phyloP scores from a whole-genome alignment of 2,888 invertebrate genomes.

The Atrina japonica region DNA sequence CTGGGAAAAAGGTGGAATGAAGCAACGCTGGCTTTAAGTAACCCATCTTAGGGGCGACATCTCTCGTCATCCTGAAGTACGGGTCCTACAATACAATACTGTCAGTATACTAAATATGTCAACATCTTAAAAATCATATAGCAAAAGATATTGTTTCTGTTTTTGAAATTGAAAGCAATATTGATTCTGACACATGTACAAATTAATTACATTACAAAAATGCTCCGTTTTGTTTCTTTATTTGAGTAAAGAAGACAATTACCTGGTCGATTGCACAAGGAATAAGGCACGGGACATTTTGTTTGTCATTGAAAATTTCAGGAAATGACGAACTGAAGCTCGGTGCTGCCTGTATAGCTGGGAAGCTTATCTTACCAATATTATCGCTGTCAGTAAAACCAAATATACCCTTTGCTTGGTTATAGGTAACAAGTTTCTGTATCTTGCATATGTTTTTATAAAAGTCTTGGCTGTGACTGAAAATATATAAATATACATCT shows the following conservation, averaged over 20 bases:
- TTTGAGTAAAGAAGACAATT: constrained; percentile 11
- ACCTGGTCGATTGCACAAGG: constrained; percentile 99
- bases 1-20: constrained; percentile 94
- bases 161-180: too few species aligned
- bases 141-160: too few species aligned
- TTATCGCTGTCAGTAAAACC: constrained; percentile 97
- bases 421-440: constrained; percentile 97
- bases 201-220: neutral
- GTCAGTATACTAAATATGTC: too few species aligned
- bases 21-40: constrained; percentile 93
- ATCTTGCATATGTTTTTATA: constrained; percentile 96
- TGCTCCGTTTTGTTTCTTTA: too few species aligned
- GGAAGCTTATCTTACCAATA: constrained; percentile 98
- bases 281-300: constrained; percentile 91
- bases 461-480: constrained; percentile 92
- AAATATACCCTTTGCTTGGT: constrained; percentile 98
- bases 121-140: too few species aligned
- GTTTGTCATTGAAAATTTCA: constrained; percentile 86
- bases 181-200: too few species aligned
- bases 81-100: constrained; percentile 94
- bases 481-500: too few species aligned
- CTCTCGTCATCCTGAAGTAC: constrained; percentile 98
- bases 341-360: constrained; percentile 97
- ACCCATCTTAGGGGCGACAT: constrained; percentile 96
- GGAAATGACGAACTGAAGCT: constrained; percentile 87